Evolutionary conservation across 2,113 vertebrate species (phyloP).

Genomic region (Rafetus swinhoei): DNA sequence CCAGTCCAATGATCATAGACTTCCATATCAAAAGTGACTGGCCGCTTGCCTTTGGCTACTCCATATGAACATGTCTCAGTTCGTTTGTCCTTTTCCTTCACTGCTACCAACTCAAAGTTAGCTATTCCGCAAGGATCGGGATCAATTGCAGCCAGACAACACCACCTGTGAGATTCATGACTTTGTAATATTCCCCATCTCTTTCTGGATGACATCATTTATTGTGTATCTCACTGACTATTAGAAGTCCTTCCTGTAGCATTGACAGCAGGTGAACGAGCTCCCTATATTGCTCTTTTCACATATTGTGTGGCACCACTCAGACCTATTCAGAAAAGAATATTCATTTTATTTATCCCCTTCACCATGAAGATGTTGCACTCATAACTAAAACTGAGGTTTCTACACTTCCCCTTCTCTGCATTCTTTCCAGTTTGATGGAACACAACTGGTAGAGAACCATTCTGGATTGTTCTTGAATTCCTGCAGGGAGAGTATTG

Average conservation of each 20-base stretch:
- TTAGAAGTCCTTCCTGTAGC: background rate
- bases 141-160: background rate
- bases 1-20: too few species aligned
- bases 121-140: background rate
- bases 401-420: background rate
- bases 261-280: background rate
- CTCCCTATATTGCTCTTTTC: background rate
- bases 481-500: background rate
- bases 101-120: too few species aligned
- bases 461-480: background rate
- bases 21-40: too few species aligned
- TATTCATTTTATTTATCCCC: background rate
- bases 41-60: too few species aligned
- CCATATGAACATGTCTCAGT: too few species aligned
- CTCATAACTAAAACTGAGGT: background rate
- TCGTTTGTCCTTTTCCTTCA: too few species aligned
- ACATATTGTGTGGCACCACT: background rate
- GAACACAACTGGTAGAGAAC: background rate
- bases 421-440: background rate
- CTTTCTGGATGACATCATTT: background rate
- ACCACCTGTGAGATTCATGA: background rate
- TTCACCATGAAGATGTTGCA: background rate
- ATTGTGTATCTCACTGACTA: background rate
- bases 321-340: background rate
- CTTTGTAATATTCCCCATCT: background rate